phyloP scores from a whole-genome alignment of 2,113 vertebrate genomes.

The Zapus hudsonius region DNA sequence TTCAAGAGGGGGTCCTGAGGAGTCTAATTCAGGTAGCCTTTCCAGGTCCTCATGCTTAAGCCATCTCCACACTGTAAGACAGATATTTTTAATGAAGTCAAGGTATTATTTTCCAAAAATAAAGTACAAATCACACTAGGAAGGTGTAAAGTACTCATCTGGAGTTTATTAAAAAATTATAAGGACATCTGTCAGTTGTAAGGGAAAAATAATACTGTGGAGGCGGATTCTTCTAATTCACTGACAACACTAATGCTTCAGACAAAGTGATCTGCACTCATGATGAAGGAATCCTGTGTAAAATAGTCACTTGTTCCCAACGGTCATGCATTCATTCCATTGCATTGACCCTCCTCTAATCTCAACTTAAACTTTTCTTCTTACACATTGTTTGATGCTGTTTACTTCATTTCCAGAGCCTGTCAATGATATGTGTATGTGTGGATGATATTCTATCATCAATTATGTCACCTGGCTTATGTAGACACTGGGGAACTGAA shows the following conservation, averaged over 20 bases:
- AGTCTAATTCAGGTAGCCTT: background rate
- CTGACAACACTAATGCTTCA: slow-evolving; percentile 15
- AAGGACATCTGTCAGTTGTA: slow-evolving; percentile 40
- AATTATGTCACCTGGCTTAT: background rate
- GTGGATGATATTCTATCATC: background rate
- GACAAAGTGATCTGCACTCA: slow-evolving; percentile 39
- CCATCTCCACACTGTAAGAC: background rate
- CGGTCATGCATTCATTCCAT: slow-evolving; percentile 2
- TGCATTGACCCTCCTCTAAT: background rate
- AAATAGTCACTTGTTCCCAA: slow-evolving; percentile 14
- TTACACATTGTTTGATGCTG: background rate
- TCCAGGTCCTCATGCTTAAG: background rate
- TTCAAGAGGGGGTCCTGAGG: background rate
- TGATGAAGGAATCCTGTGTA: background rate
- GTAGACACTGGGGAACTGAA: no score
- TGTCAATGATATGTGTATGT: background rate
- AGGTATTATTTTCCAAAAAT: slow-evolving; percentile 21
- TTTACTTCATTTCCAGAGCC: background rate
- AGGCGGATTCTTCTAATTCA: slow-evolving; percentile 49
- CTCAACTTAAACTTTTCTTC: background rate
- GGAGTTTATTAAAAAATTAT: slow-evolving; percentile 30
- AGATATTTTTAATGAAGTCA: slow-evolving; percentile 24
- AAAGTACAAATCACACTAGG: slow-evolving; percentile 28
- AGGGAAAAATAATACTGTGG: background rate
- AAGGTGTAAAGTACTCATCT: slow-evolving; percentile 22